Conservation (phyloP, 64 coral and sea anemone genomes). For the Pocillopora verrucosa region DNA sequence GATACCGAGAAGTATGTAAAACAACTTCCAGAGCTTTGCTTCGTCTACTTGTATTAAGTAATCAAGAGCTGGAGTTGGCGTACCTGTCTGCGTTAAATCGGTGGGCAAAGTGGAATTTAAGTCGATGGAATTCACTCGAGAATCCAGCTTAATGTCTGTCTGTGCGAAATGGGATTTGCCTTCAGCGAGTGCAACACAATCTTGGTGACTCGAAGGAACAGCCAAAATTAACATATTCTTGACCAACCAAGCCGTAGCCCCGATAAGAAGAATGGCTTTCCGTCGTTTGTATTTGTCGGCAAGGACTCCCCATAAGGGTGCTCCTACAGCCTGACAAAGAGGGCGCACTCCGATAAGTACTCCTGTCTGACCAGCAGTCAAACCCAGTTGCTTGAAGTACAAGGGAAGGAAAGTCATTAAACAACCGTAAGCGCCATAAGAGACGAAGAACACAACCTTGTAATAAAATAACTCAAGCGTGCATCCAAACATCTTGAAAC, state of each 20-base stretch:
- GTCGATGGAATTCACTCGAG: background rate
- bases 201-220: background rate
- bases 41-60: background rate
- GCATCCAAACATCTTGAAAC: background rate
- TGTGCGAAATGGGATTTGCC: background rate
- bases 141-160: background rate
- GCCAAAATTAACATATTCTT: slow-evolving; percentile 45
- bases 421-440: slow-evolving; percentile 36
- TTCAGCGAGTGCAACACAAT: background rate
- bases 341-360: slow-evolving; percentile 54
- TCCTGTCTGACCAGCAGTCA: slow-evolving; percentile 46
- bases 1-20: slow-evolving; percentile 22
- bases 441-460: slow-evolving; percentile 32
- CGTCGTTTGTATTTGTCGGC: slow-evolving; percentile 52
- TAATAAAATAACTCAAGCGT: slow-evolving; percentile 32
- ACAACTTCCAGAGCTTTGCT: background rate
- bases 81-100: background rate
- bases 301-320: slow-evolving; percentile 53
- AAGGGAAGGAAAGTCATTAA: slow-evolving; percentile 35
- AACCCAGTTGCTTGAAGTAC: slow-evolving; percentile 57
- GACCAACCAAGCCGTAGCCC: background rate
- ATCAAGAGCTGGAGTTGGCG: background rate
- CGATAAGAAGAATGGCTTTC: slow-evolving; percentile 26
- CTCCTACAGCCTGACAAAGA: slow-evolving; percentile 28
- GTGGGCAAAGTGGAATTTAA: background rate